phyloP scores from a whole-genome alignment of 1,140 invertebrate species.

The Anastrepha ludens region DNA sequence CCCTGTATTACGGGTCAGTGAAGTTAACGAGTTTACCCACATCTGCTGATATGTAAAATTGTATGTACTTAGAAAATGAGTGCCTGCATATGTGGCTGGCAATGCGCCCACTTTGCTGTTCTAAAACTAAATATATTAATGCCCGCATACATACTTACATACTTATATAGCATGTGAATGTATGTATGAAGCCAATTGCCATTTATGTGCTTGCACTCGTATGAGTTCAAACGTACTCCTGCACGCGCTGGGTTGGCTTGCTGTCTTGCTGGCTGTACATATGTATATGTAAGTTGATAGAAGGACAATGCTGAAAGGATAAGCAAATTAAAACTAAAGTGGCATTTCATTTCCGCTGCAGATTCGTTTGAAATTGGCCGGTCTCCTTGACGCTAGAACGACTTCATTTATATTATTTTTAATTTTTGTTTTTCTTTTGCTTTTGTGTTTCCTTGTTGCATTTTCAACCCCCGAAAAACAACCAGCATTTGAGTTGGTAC shows the following conservation, averaged over 20 bases:
- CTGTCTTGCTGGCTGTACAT: not conserved
- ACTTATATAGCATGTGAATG: not conserved
- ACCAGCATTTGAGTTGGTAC: not conserved
- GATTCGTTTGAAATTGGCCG: not conserved
- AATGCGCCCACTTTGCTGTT: no score
- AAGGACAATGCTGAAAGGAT: conserved; percentile 48
- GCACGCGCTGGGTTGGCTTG: not conserved
- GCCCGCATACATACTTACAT: not conserved
- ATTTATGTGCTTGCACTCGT: not conserved
- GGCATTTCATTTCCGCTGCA: conserved; percentile 46
- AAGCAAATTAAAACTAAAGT: conserved; percentile 53
- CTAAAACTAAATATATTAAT: no score
- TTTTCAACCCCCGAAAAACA: not conserved
- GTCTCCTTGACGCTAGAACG: not conserved
- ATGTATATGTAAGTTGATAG: no score
- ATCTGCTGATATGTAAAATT: not conserved
- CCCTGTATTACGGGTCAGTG: not conserved
- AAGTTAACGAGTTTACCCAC: not conserved
- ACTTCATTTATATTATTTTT: not conserved
- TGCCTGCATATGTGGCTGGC: no score
- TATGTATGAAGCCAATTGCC: not conserved
- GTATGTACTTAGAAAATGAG: not conserved
- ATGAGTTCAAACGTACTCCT: no score
- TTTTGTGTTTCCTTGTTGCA: not conserved
- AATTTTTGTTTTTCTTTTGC: not conserved